Conservation (phyloP, 2,888 invertebrate species). For the Drosophila macrospina region DNA sequence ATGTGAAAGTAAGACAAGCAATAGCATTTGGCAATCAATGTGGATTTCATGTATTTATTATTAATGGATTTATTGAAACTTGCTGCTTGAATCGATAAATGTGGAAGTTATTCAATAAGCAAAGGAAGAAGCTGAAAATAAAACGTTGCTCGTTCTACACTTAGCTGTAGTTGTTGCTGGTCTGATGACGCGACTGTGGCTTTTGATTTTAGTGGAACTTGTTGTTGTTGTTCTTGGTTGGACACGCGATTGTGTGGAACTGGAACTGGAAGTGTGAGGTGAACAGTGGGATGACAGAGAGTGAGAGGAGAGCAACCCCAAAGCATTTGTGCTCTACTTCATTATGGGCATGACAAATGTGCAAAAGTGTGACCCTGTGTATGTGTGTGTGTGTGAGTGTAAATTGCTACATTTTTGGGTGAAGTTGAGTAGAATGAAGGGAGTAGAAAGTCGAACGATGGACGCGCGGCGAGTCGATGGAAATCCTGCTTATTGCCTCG, state of each 20-base stretch:
- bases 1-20: background rate
- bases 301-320: slow-evolving; percentile 53
- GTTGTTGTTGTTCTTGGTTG: slow-evolving; percentile 44
- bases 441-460: background rate
- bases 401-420: slow-evolving; percentile 21
- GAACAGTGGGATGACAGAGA: background rate
- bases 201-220: slow-evolving; percentile 35
- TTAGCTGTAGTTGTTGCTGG: slow-evolving; percentile 20
- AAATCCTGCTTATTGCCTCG: slow-evolving; percentile 4
- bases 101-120: slow-evolving; percentile 2
- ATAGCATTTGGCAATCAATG: background rate
- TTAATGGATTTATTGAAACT: background rate
- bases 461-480: background rate
- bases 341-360: slow-evolving; percentile 70
- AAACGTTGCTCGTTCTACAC: slow-evolving; percentile 41
- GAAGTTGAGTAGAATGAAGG: background rate
- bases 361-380: slow-evolving; percentile 44
- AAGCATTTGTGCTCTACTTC: slow-evolving; percentile 65
- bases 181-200: slow-evolving; percentile 46
- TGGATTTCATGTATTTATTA: background rate
- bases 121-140: slow-evolving; percentile 29
- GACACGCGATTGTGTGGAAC: slow-evolving; percentile 60
- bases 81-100: background rate
- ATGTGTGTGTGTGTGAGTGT: background rate
- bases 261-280: slow-evolving; percentile 27